Evolutionary conservation across 2,888 invertebrate genomes (phyloP).

Genomic region (Subacronicta megacephala): DNA sequence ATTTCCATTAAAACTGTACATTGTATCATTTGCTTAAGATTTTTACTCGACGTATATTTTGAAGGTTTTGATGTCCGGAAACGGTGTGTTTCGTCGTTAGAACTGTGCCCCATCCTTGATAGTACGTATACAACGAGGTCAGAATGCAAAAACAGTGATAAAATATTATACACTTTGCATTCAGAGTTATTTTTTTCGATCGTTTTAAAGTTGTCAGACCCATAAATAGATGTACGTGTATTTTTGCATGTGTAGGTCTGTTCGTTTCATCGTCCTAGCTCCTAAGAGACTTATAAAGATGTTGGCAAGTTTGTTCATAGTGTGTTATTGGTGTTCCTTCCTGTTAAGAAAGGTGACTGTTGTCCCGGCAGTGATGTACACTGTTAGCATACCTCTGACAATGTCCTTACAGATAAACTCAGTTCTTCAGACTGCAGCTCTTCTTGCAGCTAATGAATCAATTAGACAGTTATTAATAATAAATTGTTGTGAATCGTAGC

Average conservation of each 20-base stretch:
- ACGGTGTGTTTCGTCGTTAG: slow-evolving; percentile 36
- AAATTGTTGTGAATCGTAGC: no score
- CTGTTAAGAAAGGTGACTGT: not conserved
- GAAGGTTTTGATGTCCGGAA: slow-evolving; percentile 51
- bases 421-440: no score
- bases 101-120: slow-evolving; percentile 56
- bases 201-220: slow-evolving; percentile 56
- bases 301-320: slow-evolving; percentile 28
- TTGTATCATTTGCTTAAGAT: slow-evolving; percentile 16
- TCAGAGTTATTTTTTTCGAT: slow-evolving; percentile 27
- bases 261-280: slow-evolving; percentile 16
- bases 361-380: no score
- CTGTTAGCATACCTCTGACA: no score
- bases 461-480: no score
- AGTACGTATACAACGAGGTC: slow-evolving; percentile 57
- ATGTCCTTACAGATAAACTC: no score
- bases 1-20: slow-evolving; percentile 11
- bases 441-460: no score
- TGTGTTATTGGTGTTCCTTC: not conserved
- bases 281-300: slow-evolving; percentile 17
- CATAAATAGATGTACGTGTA: slow-evolving; percentile 62
- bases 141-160: slow-evolving; percentile 55
- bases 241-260: slow-evolving; percentile 19
- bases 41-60: slow-evolving; percentile 42
- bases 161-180: slow-evolving; percentile 36